A percentile compares a stretch with the other conserved stretches of the same genome.
phyloP scores from a whole-genome alignment of 2,888 invertebrate species.

The Apamea anceps region DNA sequence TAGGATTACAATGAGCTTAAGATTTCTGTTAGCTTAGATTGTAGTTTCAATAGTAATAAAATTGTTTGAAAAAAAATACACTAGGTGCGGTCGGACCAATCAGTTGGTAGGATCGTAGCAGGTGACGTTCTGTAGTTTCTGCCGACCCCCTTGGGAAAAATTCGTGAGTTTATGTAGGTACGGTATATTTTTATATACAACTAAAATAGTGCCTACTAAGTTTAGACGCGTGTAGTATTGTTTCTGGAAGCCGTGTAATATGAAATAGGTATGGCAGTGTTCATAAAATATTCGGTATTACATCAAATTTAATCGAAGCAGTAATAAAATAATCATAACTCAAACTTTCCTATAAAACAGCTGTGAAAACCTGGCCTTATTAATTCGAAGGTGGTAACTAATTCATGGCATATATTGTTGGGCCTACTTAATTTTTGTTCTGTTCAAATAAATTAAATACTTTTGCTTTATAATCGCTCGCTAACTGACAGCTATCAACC shows the following conservation, averaged over 20 bases:
- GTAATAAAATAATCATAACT: slow-evolving; percentile 23
- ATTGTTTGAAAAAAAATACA: background rate
- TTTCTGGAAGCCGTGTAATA: background rate
- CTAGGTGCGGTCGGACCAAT: background rate
- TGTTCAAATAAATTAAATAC: slow-evolving; percentile 3
- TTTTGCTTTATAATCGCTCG: background rate
- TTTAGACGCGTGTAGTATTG: background rate
- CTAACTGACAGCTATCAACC: slow-evolving; percentile 1
- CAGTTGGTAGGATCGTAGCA: background rate
- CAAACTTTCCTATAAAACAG: background rate
- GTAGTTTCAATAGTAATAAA: background rate
- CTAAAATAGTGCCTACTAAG: background rate
- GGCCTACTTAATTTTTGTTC: background rate
- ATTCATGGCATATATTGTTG: background rate
- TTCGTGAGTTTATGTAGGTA: background rate
- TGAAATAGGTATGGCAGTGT: background rate
- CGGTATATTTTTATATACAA: no score
- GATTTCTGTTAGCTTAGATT: slow-evolving; percentile 4
- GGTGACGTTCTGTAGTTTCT: background rate
- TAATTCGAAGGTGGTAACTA: background rate
- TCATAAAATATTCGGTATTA: slow-evolving; percentile 5
- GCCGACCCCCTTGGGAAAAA: background rate
- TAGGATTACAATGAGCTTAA: slow-evolving; percentile 42
- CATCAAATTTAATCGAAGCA: background rate
- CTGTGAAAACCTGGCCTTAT: background rate